A percentile compares a stretch with the other conserved stretches of the same genome.
Evolutionary conservation across 2,888 invertebrate genomes (phyloP).

Genomic region (Mythimna vitellina): DNA sequence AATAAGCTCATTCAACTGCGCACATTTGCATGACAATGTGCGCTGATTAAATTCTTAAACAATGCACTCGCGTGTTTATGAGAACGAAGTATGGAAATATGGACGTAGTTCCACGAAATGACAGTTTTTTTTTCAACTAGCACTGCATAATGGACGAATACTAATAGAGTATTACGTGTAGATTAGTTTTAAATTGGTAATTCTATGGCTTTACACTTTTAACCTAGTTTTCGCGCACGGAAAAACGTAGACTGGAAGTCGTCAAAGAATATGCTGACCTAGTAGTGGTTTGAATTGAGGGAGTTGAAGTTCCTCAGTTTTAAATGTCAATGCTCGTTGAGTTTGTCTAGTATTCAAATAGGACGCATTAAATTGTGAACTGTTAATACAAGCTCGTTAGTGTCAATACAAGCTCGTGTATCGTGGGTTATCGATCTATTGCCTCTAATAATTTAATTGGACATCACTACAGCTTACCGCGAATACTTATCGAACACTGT

Average conservation of each 20-base stretch:
- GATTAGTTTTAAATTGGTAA: conserved; percentile 33
- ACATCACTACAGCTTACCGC: background rate
- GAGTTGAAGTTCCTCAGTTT: conserved; percentile 4
- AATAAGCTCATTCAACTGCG: conserved; percentile 25
- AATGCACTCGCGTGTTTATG: conserved; percentile 60
- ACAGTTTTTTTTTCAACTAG: conserved; percentile 29
- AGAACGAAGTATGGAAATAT: background rate
- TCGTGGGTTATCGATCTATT: background rate
- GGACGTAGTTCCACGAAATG: conserved; percentile 42
- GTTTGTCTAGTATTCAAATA: conserved; percentile 3
- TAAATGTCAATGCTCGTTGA: conserved; percentile 16
- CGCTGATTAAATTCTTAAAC: conserved; percentile 50
- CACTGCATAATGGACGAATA: conserved; percentile 32
- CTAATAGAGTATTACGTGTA: conserved; percentile 23
- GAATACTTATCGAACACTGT: too few relatives aligned
- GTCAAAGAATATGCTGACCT: conserved; percentile 19
- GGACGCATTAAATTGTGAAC: background rate
- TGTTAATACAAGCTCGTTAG: background rate
- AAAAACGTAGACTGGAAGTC: conserved; percentile 41
- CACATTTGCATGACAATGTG: conserved; percentile 55
- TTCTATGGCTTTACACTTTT: conserved; percentile 50
- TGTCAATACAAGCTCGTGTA: too few relatives aligned
- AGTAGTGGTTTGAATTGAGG: conserved; percentile 8
- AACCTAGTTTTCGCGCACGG: conserved; percentile 40
- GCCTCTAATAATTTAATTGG: background rate